Base-by-base conservation (phyloP, 2,888 invertebrate genomes). In the Lycocerus yunnanus region DNA sequence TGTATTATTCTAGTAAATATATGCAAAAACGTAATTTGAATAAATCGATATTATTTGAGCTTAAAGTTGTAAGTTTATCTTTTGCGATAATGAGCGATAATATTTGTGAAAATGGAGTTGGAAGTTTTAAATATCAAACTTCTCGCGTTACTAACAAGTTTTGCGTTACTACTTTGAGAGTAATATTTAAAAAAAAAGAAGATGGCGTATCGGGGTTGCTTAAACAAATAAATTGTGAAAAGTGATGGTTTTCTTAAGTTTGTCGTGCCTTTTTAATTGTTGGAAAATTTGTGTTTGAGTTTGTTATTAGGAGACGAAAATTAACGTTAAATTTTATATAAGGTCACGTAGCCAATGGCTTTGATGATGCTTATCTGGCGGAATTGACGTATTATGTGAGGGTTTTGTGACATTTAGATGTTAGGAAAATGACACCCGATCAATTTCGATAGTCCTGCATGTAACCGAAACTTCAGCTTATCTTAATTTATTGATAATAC, bases 391-490 rank as follows among this genome's bases (percentile, higher is more conserved):
- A 63, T 63, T 63, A 18, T 63, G 20, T 16, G 20, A 63, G 18
- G 61, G 61, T 63, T 63, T 63, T 63, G 61, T 63, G 61, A 63
- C 61, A 20, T 63, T 63, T 63, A n/a, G 61, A 20, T 63, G 61
- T 63, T 63, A 20, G 61, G 43, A 63, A 18, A 63, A 63, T 63
- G 61, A 63, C 61, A 20, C 20, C 61, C 16, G 61, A 18, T 63
- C 13, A 18, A 63, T 63, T 63, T 63, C 18, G 20, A 20, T 43
- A 43, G 43, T 43, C 43, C 43, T 43, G n/a, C 43, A 5, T 43
- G 43, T 43, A 43, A 43, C 43, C 43, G 43, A 43, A 43, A 43
- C 43, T 43, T 43, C n/a, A 2, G n/a, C 43, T 43, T 43, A 43
- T 43, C 43, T 43, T 43, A 43, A 43, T 43, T 43, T 43, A 24